Base-by-base conservation (phyloP, 1,140 invertebrate species). In the Pseudachorutes palmiensis region DNA sequence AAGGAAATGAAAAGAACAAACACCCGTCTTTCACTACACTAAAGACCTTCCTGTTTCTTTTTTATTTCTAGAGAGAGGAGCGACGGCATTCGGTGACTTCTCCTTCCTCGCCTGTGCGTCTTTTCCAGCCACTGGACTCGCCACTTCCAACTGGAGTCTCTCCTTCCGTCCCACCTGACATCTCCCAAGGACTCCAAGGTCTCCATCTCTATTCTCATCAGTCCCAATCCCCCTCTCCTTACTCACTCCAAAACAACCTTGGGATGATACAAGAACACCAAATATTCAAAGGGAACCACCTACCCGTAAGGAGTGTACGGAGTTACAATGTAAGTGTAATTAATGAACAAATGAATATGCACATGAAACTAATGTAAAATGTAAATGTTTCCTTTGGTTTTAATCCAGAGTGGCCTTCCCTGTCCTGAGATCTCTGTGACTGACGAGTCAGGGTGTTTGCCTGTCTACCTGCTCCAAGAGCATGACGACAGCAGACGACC, bases 391-490 rank as follows among this genome's bases (percentile, higher is more conserved):
- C 26, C 41, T 31, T 62, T 55, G 66, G 19, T 61, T n/a, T 66
- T 63, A 36, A 65, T 49, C 26, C 66, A 72, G 72, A 49, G 66
- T 32, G 59, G 66, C 67, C 63, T 72, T 30, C 75, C 71, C 32
- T 79, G 78, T 75, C 91, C 92, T 0, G 91, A 93, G 78, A 95
- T 95, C 70, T 92, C 89, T 72, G 83, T 94, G 2, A 94, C 92
- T 0, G 92, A 95, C 77, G 90, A 91, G 66, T 88, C 87, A 26
- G 88, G 90, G 77, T 91, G 41, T 83, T 89, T 64, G 69, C 75
- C 51, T 64, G 74, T 69, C 48, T 73, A 49, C 41, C 63, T 70
- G 24, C 62, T 68, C 28, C 83, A 67, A 83, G 86, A 67, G 84
- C 86, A 72, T 83, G 87, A 65, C 33, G 29, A 69, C 66, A 86